phyloP scores from a whole-genome alignment of 2,797 vertebrate genomes.

The Peromyscus attwateri region DNA sequence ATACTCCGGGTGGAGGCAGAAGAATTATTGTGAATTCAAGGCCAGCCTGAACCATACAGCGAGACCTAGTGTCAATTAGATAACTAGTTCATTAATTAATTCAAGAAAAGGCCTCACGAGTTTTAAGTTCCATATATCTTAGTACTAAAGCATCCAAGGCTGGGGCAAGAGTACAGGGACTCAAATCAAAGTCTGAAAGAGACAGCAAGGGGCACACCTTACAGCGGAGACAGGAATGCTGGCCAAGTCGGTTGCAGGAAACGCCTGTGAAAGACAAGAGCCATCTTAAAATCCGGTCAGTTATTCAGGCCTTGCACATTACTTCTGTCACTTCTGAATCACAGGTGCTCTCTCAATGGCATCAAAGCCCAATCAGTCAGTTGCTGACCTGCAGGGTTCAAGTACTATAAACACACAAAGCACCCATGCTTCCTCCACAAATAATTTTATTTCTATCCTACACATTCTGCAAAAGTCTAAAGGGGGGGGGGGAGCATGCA shows the following conservation, averaged over 20 bases:
- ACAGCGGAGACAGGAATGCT: conserved; percentile 97
- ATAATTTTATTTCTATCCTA: conserved; percentile 35
- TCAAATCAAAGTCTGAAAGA: background rate
- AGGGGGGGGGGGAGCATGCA: background rate
- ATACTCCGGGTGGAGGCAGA: background rate
- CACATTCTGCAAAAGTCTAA: background rate
- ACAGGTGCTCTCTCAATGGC: background rate
- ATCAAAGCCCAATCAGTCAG: background rate
- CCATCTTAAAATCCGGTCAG: background rate
- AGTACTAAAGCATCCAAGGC: background rate
- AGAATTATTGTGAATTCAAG: background rate
- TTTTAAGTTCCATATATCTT: background rate
- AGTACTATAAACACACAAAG: conserved; percentile 8
- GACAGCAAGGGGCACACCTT: conserved; percentile 90
- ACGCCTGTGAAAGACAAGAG: conserved; percentile 89
- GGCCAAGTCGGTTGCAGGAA: conserved; percentile 97
- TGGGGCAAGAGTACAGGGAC: background rate
- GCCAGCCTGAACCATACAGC: background rate
- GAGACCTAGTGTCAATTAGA: background rate
- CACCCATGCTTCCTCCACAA: background rate
- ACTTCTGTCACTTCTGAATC: conserved; percentile 12
- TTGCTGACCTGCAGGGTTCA: background rate
- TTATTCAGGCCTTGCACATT: background rate
- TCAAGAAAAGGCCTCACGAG: background rate
- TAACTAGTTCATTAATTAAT: background rate